A percentile compares a stretch with the other conserved stretches of the same genome.
Conservation (phyloP, 2,888 invertebrate species). For the Isotomurus palustris region DNA sequence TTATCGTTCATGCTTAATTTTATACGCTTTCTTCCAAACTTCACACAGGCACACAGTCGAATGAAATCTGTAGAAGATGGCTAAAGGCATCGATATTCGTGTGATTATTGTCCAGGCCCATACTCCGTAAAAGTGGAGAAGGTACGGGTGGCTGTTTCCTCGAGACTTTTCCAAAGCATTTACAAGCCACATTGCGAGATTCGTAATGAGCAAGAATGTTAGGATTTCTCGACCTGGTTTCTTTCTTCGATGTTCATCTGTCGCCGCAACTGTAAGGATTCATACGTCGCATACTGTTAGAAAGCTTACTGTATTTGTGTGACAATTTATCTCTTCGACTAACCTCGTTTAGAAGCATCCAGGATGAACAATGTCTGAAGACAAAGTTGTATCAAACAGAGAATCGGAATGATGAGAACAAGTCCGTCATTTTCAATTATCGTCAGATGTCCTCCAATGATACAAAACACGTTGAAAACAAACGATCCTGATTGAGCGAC, state of each 20-base stretch:
- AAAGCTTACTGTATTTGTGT: not conserved
- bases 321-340: not conserved
- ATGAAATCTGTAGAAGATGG: constrained; percentile 68
- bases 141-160: constrained; percentile 51
- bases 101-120: constrained; percentile 53
- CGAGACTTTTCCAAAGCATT: constrained; percentile 51
- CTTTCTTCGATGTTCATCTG: constrained; percentile 66
- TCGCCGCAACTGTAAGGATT: constrained; percentile 3
- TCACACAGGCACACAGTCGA: constrained; percentile 93
- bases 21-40: constrained; percentile 94
- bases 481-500: constrained; percentile 93
- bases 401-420: constrained; percentile 75
- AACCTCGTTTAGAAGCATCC: constrained; percentile 74
- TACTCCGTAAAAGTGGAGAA: constrained; percentile 49
- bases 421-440: constrained; percentile 65
- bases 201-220: constrained; percentile 82
- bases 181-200: constrained; percentile 83
- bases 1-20: constrained; percentile 75
- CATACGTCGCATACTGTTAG: not conserved
- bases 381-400: constrained; percentile 81
- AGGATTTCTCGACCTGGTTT: constrained; percentile 92
- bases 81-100: constrained; percentile 52
- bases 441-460: constrained; percentile 65
- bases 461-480: constrained; percentile 87
- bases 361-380: constrained; percentile 87